Evolutionary conservation across 2,113 vertebrate species (phyloP).

Genomic region (Carassius carassius): DNA sequence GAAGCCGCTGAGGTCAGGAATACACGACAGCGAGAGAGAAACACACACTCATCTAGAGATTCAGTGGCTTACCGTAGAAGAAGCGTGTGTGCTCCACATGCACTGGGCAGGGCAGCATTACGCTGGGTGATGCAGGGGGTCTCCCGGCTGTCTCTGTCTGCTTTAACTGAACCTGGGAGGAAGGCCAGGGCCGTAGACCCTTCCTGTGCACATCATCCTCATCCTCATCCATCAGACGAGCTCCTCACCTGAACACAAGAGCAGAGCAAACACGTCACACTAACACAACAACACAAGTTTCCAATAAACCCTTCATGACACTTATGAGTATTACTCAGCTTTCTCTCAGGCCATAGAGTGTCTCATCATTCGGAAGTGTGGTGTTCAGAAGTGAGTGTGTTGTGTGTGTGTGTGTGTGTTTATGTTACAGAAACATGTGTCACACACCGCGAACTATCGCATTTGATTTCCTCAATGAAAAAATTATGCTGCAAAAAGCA

Average conservation of each 20-base stretch:
- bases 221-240: constrained; percentile 78
- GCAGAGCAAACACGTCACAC: not conserved
- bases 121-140: constrained; percentile 65
- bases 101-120: constrained; percentile 77
- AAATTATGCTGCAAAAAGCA: constrained; percentile 20
- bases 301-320: not conserved
- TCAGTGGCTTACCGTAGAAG: constrained; percentile 73
- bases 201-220: constrained; percentile 79
- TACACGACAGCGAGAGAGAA: too few relatives aligned
- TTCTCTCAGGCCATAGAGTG: not conserved
- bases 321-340: not conserved
- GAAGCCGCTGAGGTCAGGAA: constrained; percentile 66
- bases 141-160: constrained; percentile 73
- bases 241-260: constrained; percentile 60
- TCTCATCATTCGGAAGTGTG: not conserved
- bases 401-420: not conserved
- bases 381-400: not conserved
- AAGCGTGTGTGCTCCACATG: constrained; percentile 67
- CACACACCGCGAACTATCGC: not conserved
- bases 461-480: constrained; percentile 14
- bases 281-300: not conserved
- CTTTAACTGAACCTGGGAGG: constrained; percentile 75
- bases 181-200: constrained; percentile 65
- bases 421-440: not conserved
- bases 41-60: constrained; percentile 50